Conservation (phyloP, 2,797 vertebrate genomes). For the Lithobates pipiens region DNA sequence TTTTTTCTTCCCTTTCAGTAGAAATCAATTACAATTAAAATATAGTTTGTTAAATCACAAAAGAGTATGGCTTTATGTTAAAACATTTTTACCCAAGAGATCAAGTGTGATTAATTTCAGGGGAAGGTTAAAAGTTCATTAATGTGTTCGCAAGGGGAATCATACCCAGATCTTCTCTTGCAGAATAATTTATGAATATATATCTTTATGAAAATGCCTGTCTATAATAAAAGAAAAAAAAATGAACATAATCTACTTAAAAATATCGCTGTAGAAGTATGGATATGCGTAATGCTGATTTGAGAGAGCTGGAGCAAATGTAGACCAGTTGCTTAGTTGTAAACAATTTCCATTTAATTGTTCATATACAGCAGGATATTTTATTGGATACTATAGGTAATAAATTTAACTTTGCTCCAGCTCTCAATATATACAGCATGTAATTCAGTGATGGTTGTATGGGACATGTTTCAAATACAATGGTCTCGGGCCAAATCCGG, state of each 20-base stretch:
- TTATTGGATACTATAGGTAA: too few relatives aligned
- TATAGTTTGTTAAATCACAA: slow-evolving; percentile 74
- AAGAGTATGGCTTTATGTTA: slow-evolving; percentile 73
- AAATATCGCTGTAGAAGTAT: not conserved
- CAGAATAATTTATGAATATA: slow-evolving; percentile 55
- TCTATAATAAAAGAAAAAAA: not conserved
- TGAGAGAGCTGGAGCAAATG: not conserved
- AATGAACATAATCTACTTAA: not conserved
- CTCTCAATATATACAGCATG: too few relatives aligned
- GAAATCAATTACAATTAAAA: slow-evolving; percentile 82
- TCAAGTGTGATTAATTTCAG: slow-evolving; percentile 78
- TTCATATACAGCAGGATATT: too few relatives aligned
- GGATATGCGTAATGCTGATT: not conserved
- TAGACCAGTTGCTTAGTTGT: too few relatives aligned
- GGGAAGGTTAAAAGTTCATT: slow-evolving; percentile 72
- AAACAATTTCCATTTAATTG: not conserved
- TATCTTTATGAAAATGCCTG: not conserved
- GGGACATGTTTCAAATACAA: too few relatives aligned
- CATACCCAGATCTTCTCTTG: slow-evolving; percentile 48
- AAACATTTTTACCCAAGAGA: slow-evolving; percentile 77
- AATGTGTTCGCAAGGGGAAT: slow-evolving; percentile 67
- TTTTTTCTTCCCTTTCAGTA: slow-evolving; percentile 75
- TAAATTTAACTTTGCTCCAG: too few relatives aligned
- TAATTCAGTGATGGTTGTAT: too few relatives aligned
- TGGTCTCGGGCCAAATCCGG: too few relatives aligned